Percentiles rank a stretch among this genome's conserved stretches.
Evolutionary conservation across 1,140 invertebrate genomes (phyloP).

Genomic region (Drosophila insularis): DNA sequence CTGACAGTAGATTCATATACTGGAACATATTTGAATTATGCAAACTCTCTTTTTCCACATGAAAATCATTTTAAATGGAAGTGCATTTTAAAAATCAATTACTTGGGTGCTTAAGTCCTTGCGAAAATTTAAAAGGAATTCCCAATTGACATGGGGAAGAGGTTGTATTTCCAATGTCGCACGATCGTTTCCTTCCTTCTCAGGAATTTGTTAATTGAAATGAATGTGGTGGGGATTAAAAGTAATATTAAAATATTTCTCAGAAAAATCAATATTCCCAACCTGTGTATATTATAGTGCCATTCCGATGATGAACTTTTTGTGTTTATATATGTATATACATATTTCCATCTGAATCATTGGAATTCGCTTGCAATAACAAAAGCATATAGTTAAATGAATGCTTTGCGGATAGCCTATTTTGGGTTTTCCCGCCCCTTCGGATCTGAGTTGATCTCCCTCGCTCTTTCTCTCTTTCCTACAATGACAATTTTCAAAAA

Average conservation of each 20-base stretch:
- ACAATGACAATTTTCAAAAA: constrained; percentile 13
- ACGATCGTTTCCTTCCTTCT: background rate
- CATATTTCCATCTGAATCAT: constrained; percentile 50
- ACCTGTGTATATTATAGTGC: too few species aligned
- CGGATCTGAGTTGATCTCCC: background rate
- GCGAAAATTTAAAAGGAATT: background rate
- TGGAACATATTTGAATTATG: too few species aligned
- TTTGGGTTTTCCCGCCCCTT: constrained; percentile 21
- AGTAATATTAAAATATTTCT: background rate
- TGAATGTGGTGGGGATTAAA: background rate
- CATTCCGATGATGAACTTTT: background rate
- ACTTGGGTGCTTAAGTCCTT: background rate
- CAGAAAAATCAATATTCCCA: background rate
- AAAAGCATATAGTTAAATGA: background rate
- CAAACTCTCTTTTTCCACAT: too few species aligned
- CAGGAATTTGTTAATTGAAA: background rate
- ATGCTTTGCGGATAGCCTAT: constrained; percentile 34
- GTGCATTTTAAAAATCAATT: background rate
- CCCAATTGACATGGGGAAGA: background rate
- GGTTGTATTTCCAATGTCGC: background rate
- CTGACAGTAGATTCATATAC: too few species aligned
- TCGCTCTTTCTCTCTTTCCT: background rate
- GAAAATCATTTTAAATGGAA: constrained; percentile 13
- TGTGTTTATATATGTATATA: constrained; percentile 33
- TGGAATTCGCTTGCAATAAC: constrained; percentile 22